Base-by-base conservation (phyloP, 2,797 vertebrate genomes). In the Rhinichthys osculus region DNA sequence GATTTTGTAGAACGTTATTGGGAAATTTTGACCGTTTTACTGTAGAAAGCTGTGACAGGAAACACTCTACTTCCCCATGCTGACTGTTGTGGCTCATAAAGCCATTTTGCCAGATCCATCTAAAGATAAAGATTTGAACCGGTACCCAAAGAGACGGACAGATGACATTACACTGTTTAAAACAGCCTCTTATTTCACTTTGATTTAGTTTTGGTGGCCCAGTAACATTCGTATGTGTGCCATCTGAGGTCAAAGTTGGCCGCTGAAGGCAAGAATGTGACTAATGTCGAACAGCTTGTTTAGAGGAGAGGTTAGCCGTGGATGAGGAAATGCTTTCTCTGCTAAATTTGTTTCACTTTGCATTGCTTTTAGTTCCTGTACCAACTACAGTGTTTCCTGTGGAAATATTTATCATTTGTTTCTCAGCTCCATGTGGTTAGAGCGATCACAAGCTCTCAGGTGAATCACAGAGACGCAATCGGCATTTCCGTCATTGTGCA, bases 41-140 rank as follows among this genome's bases (percentile, higher is more conserved):
- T 74, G 62, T 64, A 52, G 59, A 83, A 42, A 71, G 44, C 17
- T 38, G 54, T 83, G 74, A 83, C 86, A 87, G 81, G 86, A 88
- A 90, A 85, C 50, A 35, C 76, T 85, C 84, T 85, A 89, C 87
- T 89, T 90, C 90, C 89, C 87, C 82, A 87, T 71, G 52, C 62
- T 33, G 76, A 76, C 74, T 72, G 17, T 17, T 82, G 81, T 71
- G 79, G 23, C 70, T 64, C 82, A 81, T 30, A 59, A 62, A 21
- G 9, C 40, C 71, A 54, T 85, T 62, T 76, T 23, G 40, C 70
- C 76, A 69, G 84, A 23, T 80, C 2, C n/a, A 40, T 38, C 21
- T 50, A 33, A 27, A 62, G 38, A 71, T 47, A 7, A 5, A 17
- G 52, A 44, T 78, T 57, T 11, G 10, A 42, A 62, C 40, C 4